These are phyloP conservation scores for Falcunculus frontatus DNA, from an alignment of 2,113 vertebrate species.

Conservation along the genomic window DNA sequence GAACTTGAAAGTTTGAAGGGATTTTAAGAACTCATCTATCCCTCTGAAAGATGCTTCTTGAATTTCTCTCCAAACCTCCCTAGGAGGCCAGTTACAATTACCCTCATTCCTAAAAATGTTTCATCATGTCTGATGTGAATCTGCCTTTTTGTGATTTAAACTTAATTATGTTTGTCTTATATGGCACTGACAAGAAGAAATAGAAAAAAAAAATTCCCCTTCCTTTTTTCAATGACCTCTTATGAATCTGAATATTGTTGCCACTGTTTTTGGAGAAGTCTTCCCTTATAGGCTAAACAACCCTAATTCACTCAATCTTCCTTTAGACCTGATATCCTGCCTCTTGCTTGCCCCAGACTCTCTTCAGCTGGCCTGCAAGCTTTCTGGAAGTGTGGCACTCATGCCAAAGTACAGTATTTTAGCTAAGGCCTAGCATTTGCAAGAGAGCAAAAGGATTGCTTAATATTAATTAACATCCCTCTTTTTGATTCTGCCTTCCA, in stretches of 20 bases:
- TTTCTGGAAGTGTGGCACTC: neutral
- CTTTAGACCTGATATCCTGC: too few relatives aligned
- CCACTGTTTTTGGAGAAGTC: neutral
- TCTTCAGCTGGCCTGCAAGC: neutral
- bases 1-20: neutral
- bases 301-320: neutral
- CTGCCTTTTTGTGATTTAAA: neutral
- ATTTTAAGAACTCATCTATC: neutral
- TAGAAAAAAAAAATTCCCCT: neutral
- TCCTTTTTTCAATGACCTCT: neutral
- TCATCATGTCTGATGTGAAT: neutral
- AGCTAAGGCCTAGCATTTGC: neutral
- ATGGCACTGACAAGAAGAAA: neutral
- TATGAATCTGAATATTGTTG: neutral
- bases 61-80: neutral
- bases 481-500: neutral
- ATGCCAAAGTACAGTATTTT: neutral
- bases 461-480: neutral
- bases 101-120: neutral
- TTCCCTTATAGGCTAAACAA: neutral
- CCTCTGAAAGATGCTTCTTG: neutral
- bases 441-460: neutral
- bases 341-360: neutral
- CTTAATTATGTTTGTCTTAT: neutral
- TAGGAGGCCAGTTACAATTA: neutral